Conservation (phyloP, 2,797 vertebrate species). For the Chelon labrosus region DNA sequence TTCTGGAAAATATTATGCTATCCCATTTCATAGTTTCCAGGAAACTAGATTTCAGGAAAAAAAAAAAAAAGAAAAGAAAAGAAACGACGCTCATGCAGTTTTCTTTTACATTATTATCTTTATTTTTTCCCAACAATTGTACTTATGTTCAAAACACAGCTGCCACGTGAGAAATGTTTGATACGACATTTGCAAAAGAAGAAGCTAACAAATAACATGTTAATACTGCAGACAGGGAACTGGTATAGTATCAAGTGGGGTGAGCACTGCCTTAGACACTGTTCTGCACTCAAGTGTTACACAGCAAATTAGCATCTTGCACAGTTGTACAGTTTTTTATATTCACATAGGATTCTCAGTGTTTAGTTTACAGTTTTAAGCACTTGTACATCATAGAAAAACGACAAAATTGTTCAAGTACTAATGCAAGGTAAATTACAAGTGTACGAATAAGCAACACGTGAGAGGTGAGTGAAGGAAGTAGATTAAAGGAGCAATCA, state of each 20-base stretch:
- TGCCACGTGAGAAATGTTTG: constrained; percentile 20
- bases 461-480: background rate
- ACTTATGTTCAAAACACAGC: constrained; percentile 27
- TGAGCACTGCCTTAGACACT: constrained; percentile 23
- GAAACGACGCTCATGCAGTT: background rate
- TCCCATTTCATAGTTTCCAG: constrained; percentile 25
- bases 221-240: constrained; percentile 20
- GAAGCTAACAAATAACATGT: constrained; percentile 21
- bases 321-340: constrained; percentile 48
- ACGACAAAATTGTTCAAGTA: constrained; percentile 13
- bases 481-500: constrained; percentile 15
- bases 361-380: constrained; percentile 19
- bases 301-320: constrained; percentile 38
- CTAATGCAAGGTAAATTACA: constrained; percentile 14
- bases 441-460: background rate
- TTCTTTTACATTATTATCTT: constrained; percentile 26
- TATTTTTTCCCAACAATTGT: constrained; percentile 31
- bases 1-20: constrained; percentile 25
- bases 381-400: constrained; percentile 4
- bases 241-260: constrained; percentile 16
- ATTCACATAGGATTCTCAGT: constrained; percentile 41
- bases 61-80: background rate
- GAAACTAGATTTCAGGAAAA: constrained; percentile 12
- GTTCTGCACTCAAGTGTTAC: constrained; percentile 12
- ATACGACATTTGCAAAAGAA: constrained; percentile 43